Conservation (phyloP, 2,888 invertebrate genomes). For the Eupelmus urozonus region DNA sequence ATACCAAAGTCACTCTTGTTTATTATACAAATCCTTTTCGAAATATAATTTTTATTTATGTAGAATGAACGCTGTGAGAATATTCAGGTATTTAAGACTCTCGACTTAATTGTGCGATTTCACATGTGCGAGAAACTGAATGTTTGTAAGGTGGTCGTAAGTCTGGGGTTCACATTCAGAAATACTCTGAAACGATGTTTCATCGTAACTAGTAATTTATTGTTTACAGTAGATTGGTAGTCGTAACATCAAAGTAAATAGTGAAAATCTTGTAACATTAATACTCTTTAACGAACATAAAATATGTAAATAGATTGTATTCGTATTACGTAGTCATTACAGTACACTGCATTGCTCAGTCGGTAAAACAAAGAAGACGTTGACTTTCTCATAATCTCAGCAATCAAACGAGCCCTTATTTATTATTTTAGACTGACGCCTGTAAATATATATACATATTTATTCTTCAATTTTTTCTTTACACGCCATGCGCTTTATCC, state of each 20-base stretch:
- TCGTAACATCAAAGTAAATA: neutral
- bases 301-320: slow-evolving; percentile 10
- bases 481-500: slow-evolving; percentile 1
- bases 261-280: slow-evolving; percentile 5
- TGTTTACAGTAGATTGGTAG: neutral
- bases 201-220: neutral
- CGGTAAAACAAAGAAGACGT: slow-evolving; percentile 33
- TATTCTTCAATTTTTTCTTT: too few species aligned
- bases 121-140: neutral
- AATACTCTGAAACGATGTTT: neutral
- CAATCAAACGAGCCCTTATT: slow-evolving; percentile 1
- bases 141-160: too few species aligned
- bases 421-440: slow-evolving; percentile 38
- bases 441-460: slow-evolving; percentile 28
- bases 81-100: neutral
- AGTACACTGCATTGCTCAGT: slow-evolving; percentile 25
- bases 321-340: neutral
- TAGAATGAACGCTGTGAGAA: neutral
- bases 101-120: neutral
- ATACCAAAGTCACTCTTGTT: slow-evolving; percentile 11
- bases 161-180: neutral
- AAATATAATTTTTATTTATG: neutral
- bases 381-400: slow-evolving; percentile 4
- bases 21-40: neutral
- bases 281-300: slow-evolving; percentile 12